phyloP scores from a whole-genome alignment of 2,113 vertebrate species.

The Urocynchramus pylzowi region DNA sequence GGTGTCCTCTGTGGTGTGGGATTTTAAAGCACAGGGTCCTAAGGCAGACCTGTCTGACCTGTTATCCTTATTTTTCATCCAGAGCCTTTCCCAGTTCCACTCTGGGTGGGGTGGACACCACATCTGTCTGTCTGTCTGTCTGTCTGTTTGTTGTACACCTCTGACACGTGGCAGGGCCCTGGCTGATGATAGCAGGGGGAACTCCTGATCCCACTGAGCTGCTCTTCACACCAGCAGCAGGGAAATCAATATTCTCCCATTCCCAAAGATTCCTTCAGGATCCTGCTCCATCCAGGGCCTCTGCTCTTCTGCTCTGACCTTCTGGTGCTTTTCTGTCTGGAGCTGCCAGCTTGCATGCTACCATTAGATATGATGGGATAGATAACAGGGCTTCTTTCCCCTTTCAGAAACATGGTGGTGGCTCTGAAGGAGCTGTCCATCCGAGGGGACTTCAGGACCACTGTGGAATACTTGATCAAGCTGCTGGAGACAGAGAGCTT shows the following conservation, averaged over 20 bases:
- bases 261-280: neutral
- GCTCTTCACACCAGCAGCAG: neutral
- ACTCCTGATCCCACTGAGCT: neutral
- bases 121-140: neutral
- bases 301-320: neutral
- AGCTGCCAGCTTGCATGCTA: neutral
- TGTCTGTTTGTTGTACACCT: neutral
- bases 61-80: neutral
- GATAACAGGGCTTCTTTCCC: neutral
- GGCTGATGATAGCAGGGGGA: neutral
- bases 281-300: neutral
- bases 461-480: slow-evolving; percentile 96
- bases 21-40: neutral
- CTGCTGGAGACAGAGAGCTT: slow-evolving; percentile 96
- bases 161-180: neutral
- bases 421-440: slow-evolving; percentile 97
- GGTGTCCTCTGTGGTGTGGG: neutral
- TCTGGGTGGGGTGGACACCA: neutral
- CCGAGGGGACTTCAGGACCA: slow-evolving; percentile 96
- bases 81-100: neutral
- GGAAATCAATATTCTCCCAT: neutral
- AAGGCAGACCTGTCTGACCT: neutral
- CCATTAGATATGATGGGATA: fast-evolving
- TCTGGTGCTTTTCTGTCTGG: neutral
- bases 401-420: slow-evolving; percentile 94